phyloP scores from a whole-genome alignment of 92 coral and sea anemone species.

The Montipora capitata region DNA sequence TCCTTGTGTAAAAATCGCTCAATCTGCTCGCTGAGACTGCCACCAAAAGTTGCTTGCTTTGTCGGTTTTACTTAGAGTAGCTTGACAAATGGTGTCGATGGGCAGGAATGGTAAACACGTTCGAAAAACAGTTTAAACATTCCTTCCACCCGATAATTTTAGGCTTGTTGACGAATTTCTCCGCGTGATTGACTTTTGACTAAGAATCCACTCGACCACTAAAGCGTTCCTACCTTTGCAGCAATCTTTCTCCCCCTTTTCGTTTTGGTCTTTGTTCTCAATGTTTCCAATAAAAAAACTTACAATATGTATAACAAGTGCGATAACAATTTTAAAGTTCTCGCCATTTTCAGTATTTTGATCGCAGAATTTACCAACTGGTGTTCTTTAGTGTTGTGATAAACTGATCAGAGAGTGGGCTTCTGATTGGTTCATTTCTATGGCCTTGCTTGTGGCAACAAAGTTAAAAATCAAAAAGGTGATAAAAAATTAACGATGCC shows the following conservation, averaged over 20 bases:
- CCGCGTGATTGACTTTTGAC: conserved; percentile 24
- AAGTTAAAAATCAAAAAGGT: conserved; percentile 6
- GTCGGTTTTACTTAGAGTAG: background rate
- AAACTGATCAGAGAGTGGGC: conserved; percentile 12
- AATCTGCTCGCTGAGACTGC: background rate
- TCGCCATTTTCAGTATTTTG: conserved; percentile 36
- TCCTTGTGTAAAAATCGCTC: background rate
- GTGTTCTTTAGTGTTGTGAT: conserved; percentile 33
- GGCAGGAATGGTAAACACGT: conserved; percentile 34
- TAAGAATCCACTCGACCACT: background rate
- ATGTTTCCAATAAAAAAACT: background rate
- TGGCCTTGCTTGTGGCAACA: conserved; percentile 39
- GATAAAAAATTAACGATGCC: conserved; percentile 18
- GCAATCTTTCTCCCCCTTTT: background rate
- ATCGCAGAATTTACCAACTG: conserved; percentile 30
- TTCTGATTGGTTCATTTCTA: conserved; percentile 26
- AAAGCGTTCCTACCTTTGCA: background rate
- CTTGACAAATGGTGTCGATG: conserved; percentile 10
- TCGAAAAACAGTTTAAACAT: conserved; percentile 27
- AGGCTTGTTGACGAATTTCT: conserved; percentile 17
- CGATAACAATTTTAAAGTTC: background rate
- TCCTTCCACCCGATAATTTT: conserved; percentile 9
- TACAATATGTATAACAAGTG: background rate
- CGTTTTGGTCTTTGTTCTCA: background rate
- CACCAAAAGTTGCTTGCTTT: background rate